Evolutionary conservation across 2,888 invertebrate species (phyloP), one percentile per base, ranked within the genome.

Genomic region (Eristalinus aeneus): DNA sequence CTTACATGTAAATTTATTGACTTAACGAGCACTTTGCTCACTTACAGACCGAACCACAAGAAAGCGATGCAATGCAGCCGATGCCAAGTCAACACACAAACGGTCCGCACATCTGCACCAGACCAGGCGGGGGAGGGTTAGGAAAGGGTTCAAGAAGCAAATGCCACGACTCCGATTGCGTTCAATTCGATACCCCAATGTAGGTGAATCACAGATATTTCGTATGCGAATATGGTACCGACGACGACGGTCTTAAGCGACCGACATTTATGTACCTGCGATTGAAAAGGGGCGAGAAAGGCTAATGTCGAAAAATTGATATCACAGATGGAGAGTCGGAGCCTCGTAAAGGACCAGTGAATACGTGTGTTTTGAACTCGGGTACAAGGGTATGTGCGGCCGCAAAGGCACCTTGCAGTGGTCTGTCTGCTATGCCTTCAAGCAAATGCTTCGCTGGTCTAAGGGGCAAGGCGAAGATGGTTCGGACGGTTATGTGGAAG

Each of bases 1-100:
- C 83, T 87, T 85, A 85, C 89, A 89, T 89, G 88, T 88, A 89
- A 89, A 89, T 89, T 89, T 89, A 89, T 89, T 89, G 89, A 89
- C 89, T 89, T 89, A 89, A 89, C 88, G 89, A 88, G 89, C 88
- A 88, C 88, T 88, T 88, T 88, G 88, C 88, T 84, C 83, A 88
- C 89, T 86, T 88, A 87, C 81, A 81, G 16, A 46, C 46, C 77
- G 46, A 71, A 74, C 65, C 68, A 46, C 77, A 65, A 67, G 77
- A 39, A 81, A 64, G 69, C 46, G 67, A 72, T 67, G 67, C 77
- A 85, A 61, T 65, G 39, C 63, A 27, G 27, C 27, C 27, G 27
- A 27, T 27, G 2, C 27, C 27, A 27, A 22, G 65, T 27, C 46
- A 36, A 39, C 12, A 46, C 23, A 46, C 12, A 67, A 27, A 31